phyloP scores from a whole-genome alignment of 2,797 vertebrate species.

The Sebastes glaucus region DNA sequence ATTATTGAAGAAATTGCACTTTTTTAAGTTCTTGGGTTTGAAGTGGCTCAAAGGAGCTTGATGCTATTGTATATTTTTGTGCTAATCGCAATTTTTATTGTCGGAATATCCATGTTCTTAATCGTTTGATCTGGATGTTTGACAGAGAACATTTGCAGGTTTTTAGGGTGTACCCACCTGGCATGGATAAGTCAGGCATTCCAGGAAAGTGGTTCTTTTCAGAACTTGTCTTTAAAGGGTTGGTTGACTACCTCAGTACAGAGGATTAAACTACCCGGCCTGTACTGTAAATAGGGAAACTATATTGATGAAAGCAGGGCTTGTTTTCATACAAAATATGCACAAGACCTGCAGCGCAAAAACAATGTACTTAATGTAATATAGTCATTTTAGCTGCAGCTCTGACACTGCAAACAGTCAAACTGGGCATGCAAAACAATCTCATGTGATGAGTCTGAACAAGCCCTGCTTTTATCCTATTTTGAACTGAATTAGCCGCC shows the following conservation, averaged over 20 bases:
- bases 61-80: slow-evolving; percentile 90
- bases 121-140: slow-evolving; percentile 86
- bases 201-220: slow-evolving; percentile 99
- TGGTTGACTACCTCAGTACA: slow-evolving; percentile 99
- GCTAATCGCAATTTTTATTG: slow-evolving; percentile 87
- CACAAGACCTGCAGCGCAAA: slow-evolving; percentile 95
- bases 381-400: slow-evolving; percentile 93
- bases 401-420: slow-evolving; percentile 96
- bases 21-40: slow-evolving; percentile 88
- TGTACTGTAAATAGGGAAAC: slow-evolving; percentile 99
- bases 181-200: slow-evolving; percentile 99
- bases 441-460: slow-evolving; percentile 97
- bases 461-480: slow-evolving; percentile 99
- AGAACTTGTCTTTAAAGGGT: slow-evolving; percentile 99
- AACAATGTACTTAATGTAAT: slow-evolving; percentile 97
- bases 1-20: slow-evolving; percentile 86
- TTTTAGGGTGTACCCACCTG: slow-evolving; percentile 99
- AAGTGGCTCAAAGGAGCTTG: slow-evolving; percentile 90
- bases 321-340: slow-evolving; percentile 96
- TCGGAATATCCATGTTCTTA: slow-evolving; percentile 87
- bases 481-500: slow-evolving; percentile 99
- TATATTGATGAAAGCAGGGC: slow-evolving; percentile 99
- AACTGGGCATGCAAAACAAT: slow-evolving; percentile 94
- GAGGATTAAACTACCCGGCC: slow-evolving; percentile 99
- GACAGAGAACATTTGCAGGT: slow-evolving; percentile 91